A percentile compares a stretch with the other conserved stretches of the same genome.
These are phyloP conservation scores for Hephaestus fuliginosus DNA, from an alignment of 2,797 vertebrate species.

Conservation along the genomic window DNA sequence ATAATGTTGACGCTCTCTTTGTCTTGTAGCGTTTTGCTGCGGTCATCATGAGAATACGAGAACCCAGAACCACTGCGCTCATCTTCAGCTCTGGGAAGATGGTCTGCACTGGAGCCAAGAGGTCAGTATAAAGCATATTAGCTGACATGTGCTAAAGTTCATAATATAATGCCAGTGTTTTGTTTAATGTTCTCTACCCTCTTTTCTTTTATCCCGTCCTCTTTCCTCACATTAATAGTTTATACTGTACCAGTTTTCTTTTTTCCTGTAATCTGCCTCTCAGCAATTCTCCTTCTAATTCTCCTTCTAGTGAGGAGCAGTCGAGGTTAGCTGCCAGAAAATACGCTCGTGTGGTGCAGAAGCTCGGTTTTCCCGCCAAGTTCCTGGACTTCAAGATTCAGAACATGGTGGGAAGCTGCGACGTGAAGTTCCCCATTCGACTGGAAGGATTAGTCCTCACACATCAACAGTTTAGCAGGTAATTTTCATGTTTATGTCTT, in stretches of 20 bases:
- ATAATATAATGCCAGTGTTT: background rate
- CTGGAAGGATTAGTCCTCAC: constrained; percentile 97
- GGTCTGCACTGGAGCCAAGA: constrained; percentile 99
- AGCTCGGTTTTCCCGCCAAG: constrained; percentile 98
- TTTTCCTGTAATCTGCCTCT: background rate
- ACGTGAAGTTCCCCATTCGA: constrained; percentile 98
- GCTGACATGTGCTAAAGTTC: background rate
- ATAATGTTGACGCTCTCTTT: background rate
- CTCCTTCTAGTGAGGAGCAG: constrained; percentile 92
- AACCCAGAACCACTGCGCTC: constrained; percentile 97
- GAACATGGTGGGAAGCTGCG: constrained; percentile 99
- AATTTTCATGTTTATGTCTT: constrained; percentile 11
- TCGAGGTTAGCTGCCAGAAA: constrained; percentile 98
- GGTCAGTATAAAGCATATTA: constrained; percentile 79
- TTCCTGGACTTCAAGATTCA: constrained; percentile 99
- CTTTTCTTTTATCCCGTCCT: background rate
- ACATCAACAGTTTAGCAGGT: constrained; percentile 99
- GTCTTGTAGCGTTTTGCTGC: constrained; percentile 96
- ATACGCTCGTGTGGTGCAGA: constrained; percentile 98
- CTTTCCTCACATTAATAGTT: background rate
- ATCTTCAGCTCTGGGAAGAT: constrained; percentile 99
- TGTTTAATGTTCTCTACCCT: background rate
- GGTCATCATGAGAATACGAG: constrained; percentile 99
- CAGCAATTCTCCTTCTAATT: background rate
- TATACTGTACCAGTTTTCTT: background rate